Conservation (phyloP, 2,797 vertebrate genomes). For the Cichlasoma orientale region DNA sequence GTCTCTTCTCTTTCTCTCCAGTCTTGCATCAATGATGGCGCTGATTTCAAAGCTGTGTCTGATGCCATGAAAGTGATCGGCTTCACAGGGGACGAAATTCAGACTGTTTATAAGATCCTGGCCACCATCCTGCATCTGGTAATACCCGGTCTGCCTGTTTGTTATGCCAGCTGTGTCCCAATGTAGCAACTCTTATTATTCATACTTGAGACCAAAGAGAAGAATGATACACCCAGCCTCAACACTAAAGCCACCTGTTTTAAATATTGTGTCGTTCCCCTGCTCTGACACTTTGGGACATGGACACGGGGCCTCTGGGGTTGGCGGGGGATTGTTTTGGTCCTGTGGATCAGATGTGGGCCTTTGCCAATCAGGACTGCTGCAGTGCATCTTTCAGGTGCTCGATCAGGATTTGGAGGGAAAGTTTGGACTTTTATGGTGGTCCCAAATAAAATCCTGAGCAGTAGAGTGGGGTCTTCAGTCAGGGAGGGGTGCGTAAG, state of each 20-base stretch:
- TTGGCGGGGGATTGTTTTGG: not conserved
- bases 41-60: constrained; percentile 93
- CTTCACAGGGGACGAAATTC: constrained; percentile 93
- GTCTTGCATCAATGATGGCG: constrained; percentile 90
- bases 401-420: not conserved
- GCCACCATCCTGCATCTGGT: constrained; percentile 96
- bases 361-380: no score
- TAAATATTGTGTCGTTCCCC: not conserved
- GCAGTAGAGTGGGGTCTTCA: not conserved
- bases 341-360: not conserved
- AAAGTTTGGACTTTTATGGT: not conserved
- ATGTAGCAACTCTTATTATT: not conserved
- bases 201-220: not conserved
- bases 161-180: constrained; percentile 2
- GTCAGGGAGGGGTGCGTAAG: not conserved
- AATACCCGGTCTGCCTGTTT: constrained; percentile 31
- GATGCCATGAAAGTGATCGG: constrained; percentile 99
- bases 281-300: no score
- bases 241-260: fast-evolving
- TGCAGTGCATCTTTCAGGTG: not conserved
- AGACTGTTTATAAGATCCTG: constrained; percentile 95
- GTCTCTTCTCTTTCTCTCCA: constrained; percentile 52
- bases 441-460: not conserved
- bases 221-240: not conserved
- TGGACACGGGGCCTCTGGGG: not conserved